Conservation (phyloP, 2,888 invertebrate species). For the Conistra vaccinii region DNA sequence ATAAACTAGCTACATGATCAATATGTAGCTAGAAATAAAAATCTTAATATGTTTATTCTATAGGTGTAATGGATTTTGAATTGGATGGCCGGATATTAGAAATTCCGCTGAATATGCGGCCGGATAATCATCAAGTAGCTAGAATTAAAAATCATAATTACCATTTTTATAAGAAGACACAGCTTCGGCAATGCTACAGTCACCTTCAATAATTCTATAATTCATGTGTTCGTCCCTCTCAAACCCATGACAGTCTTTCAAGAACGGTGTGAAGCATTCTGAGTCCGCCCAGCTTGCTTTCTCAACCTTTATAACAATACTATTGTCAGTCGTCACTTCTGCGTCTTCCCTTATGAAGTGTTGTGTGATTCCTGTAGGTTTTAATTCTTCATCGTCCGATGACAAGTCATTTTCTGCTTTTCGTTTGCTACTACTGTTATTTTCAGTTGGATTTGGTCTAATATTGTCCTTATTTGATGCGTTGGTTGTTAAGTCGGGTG, state of each 20-base stretch:
- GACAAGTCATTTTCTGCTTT: conserved; percentile 12
- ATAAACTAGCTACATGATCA: neutral
- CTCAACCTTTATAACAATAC: conserved; percentile 63
- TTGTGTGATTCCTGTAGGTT: conserved; percentile 34
- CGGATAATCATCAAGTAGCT: neutral
- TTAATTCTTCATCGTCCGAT: conserved; percentile 51
- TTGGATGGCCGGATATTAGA: neutral
- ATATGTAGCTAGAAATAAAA: neutral
- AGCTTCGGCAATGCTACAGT: conserved; percentile 77
- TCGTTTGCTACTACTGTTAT: neutral
- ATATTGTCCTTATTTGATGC: neutral
- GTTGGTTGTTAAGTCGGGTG: conserved; percentile 1
- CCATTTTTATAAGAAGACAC: conserved; percentile 73
- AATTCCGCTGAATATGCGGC: neutral
- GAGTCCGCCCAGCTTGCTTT: conserved; percentile 61
- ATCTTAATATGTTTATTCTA: neutral
- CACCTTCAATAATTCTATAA: conserved; percentile 72
- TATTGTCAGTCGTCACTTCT: conserved; percentile 32
- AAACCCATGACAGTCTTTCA: conserved; percentile 76
- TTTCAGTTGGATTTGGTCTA: conserved; percentile 12
- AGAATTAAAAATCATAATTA: conserved; percentile 60
- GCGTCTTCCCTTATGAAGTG: conserved; percentile 42
- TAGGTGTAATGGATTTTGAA: neutral
- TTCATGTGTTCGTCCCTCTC: conserved; percentile 66
- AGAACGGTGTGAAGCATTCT: conserved; percentile 72